A percentile compares a stretch with the other conserved stretches of the same genome.
These are phyloP conservation scores for Crambe crambe DNA, from an alignment of 37 sponge, comb jelly and placozoan genomes.

Conservation along the genomic window DNA sequence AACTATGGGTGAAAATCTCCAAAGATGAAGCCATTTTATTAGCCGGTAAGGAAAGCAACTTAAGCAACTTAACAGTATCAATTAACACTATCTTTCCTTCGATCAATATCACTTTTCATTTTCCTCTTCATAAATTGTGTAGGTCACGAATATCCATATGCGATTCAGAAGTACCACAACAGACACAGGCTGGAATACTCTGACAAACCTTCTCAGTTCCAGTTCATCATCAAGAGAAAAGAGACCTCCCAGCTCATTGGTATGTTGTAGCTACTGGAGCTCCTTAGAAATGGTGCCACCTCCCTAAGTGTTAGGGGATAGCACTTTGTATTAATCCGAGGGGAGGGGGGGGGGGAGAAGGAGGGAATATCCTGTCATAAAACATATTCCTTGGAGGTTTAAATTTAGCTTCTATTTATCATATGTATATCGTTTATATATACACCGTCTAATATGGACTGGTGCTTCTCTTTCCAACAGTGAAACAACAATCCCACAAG, in stretches of 20 bases:
- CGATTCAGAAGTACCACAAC: slow-evolving; percentile 63
- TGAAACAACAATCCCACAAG: background rate
- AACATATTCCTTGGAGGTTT: too few species aligned
- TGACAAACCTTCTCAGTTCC: slow-evolving; percentile 49
- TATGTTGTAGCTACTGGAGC: background rate
- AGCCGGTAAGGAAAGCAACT: slow-evolving; percentile 36
- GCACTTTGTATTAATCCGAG: too few species aligned
- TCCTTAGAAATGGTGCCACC: too few species aligned
- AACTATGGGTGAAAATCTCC: slow-evolving; percentile 62
- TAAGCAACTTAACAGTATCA: background rate
- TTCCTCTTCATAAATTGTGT: too few species aligned
- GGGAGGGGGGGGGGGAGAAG: too few species aligned
- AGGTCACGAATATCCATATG: slow-evolving; percentile 75
- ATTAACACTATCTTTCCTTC: too few species aligned
- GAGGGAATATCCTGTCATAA: too few species aligned
- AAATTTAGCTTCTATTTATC: too few species aligned
- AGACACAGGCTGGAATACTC: slow-evolving; percentile 45
- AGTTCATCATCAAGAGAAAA: slow-evolving; percentile 69
- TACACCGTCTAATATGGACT: too few species aligned
- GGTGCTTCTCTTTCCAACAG: background rate
- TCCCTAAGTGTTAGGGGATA: too few species aligned
- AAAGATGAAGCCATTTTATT: slow-evolving; percentile 48
- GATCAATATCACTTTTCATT: too few species aligned
- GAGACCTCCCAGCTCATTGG: background rate
- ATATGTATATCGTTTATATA: too few species aligned